phyloP scores from a whole-genome alignment of 2,888 invertebrate species.

The Stenodema calcarata region DNA sequence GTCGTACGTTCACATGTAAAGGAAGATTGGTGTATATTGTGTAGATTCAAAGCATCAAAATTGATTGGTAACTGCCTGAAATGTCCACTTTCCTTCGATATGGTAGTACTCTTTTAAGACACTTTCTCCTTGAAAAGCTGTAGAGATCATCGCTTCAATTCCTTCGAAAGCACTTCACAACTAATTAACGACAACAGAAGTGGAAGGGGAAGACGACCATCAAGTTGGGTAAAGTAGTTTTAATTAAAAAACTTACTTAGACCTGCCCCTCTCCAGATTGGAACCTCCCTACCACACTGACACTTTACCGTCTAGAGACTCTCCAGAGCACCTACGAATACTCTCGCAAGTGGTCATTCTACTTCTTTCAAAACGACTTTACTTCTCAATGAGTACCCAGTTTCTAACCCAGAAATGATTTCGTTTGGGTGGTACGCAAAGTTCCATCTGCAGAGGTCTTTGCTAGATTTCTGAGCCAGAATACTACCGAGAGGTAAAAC shows the following conservation, averaged over 20 bases:
- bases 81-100: not conserved
- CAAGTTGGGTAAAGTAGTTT: conserved; percentile 46
- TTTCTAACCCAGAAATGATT: no score
- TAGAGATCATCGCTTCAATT: not conserved
- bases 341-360: not conserved
- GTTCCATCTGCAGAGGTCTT: no score
- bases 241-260: conserved; percentile 45
- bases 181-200: conserved; percentile 17
- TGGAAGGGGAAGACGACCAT: conserved; percentile 17
- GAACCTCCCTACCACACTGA: not conserved
- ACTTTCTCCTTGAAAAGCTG: not conserved
- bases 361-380: not conserved
- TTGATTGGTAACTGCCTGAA: no score
- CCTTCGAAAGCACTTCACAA: conserved; percentile 33
- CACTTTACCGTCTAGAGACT: not conserved
- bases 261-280: conserved; percentile 3
- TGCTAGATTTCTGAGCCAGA: no score
- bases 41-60: no score
- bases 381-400: not conserved
- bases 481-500: no score
- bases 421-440: no score
- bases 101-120: not conserved
- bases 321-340: not conserved
- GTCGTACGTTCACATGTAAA: no score
- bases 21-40: no score